Evolutionary conservation across 2,888 invertebrate species (phyloP), one percentile per base, ranked within the genome.

Genomic region (Pseudolycoriella hygida): DNA sequence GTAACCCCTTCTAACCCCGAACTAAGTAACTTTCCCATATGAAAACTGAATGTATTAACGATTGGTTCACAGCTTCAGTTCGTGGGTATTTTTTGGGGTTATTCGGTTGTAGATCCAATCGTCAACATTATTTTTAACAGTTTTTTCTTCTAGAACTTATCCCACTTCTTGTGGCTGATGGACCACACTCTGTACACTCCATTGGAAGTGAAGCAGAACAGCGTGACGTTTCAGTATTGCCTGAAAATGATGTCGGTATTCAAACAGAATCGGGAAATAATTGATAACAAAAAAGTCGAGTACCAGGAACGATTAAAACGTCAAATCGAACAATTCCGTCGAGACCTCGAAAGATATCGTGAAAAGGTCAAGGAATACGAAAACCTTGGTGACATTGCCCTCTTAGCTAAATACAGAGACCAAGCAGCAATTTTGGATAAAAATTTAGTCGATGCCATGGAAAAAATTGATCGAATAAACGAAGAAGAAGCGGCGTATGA

Each of bases 401-500:
- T 88, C 47, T 70, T 96, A 46, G 71, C 78, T 11, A 81, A 81
- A 56, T 94, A 96, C 58, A 76, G 85, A 43, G 75, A 77, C 43
- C 81, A 86, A 52, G 85, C 92, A 0, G 74, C 73, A n/a, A 71
- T 76, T 40, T 67, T 96, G 31, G 86, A 92, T 59, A 72, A 75
- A 46, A 57, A 60, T 12, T 50, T 62, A 50, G 60, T 58, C 73
- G 80, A 67, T 3, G 93, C 90, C 3, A 75, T 88, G 63, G 72
- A 75, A 40, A 77, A 73, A 48, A 88, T 93, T 50, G 87, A 90
- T 55, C 74, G 77, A 48, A 90, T 96, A 55, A 96, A 96, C 60
- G 81, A 80, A 58, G 94, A 96, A 60, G 96, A 96, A 60, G 68
- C 73, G 25, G 74, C 90, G 15, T 94, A 83, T 58, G 86, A 82